Evolutionary conservation across 2,888 invertebrate genomes (phyloP).

Genomic region (Schizaphis graminum): DNA sequence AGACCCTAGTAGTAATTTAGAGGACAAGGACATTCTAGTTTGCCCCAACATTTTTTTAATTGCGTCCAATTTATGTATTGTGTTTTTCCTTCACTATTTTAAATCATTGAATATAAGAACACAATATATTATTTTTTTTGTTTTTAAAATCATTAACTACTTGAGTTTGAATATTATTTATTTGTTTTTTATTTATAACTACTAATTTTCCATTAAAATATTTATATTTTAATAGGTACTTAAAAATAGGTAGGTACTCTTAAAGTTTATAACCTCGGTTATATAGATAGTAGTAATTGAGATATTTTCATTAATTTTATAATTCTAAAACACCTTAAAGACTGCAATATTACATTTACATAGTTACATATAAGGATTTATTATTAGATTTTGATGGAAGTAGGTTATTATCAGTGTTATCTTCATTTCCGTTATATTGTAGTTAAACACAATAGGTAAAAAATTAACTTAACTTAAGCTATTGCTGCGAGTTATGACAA

Average conservation of each 20-base stretch:
- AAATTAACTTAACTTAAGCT: not conserved
- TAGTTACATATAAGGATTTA: not conserved
- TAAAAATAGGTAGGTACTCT: not conserved
- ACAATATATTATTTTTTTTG: not conserved
- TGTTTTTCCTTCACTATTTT: not conserved
- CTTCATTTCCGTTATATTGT: not conserved
- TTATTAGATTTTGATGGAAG: not conserved
- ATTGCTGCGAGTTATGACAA: not conserved
- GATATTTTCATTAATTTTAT: not conserved
- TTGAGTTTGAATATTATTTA: not conserved
- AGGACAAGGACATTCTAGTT: too few relatives aligned
- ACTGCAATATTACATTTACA: not conserved
- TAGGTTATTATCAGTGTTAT: not conserved
- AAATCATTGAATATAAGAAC: not conserved
- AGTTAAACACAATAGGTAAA: not conserved
- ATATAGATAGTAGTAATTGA: not conserved
- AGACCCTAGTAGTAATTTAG: not conserved
- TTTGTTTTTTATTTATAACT: not conserved
- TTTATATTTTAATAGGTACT: not conserved
- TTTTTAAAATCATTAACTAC: not conserved
- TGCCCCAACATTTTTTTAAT: not conserved
- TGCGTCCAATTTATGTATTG: too few relatives aligned
- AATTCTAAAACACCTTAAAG: not conserved
- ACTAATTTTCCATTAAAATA: not conserved
- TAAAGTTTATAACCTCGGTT: not conserved